Evolutionary conservation across 1,140 invertebrate species (phyloP).

Genomic region (Hypsibius dujardini): DNA sequence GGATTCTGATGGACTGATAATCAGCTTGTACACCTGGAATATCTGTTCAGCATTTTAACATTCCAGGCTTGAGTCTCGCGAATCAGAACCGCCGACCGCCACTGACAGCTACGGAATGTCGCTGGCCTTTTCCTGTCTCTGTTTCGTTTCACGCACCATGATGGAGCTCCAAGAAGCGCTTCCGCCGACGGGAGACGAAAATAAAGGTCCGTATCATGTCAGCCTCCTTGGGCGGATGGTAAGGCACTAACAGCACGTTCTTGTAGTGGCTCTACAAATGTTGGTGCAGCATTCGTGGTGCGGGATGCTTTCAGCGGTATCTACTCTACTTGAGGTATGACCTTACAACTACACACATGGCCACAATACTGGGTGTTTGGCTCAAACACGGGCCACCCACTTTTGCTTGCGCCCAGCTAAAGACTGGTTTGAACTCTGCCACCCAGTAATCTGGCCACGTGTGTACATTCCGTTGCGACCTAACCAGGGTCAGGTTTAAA

Average conservation of each 20-base stretch:
- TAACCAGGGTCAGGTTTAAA: too few relatives aligned
- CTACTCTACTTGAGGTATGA: constrained; percentile 50
- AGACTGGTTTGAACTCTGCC: too few relatives aligned
- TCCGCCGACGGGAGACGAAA: too few relatives aligned
- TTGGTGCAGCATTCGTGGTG: constrained; percentile 87
- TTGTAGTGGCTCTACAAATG: constrained; percentile 33
- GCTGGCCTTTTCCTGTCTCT: constrained; percentile 69
- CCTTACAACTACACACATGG: too few relatives aligned
- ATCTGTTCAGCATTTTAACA: constrained; percentile 16
- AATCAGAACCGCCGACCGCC: constrained; percentile 65
- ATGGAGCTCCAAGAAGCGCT: constrained; percentile 40
- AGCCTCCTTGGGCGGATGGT: too few relatives aligned
- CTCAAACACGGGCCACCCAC: too few relatives aligned
- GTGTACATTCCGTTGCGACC: too few relatives aligned
- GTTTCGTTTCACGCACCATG: constrained; percentile 12
- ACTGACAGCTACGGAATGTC: constrained; percentile 89
- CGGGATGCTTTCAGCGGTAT: constrained; percentile 70
- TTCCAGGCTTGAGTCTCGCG: constrained; percentile 51
- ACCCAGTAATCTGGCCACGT: too few relatives aligned
- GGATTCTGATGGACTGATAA: neutral
- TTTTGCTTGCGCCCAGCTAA: too few relatives aligned
- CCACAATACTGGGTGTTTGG: too few relatives aligned
- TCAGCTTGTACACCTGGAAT: neutral
- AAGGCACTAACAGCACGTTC: constrained; percentile 23
- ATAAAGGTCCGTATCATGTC: too few relatives aligned